A percentile compares a stretch with the other conserved stretches of the same genome.
phyloP scores from a whole-genome alignment of 2,888 invertebrate species.

The Cheiracanthium punctorium region DNA sequence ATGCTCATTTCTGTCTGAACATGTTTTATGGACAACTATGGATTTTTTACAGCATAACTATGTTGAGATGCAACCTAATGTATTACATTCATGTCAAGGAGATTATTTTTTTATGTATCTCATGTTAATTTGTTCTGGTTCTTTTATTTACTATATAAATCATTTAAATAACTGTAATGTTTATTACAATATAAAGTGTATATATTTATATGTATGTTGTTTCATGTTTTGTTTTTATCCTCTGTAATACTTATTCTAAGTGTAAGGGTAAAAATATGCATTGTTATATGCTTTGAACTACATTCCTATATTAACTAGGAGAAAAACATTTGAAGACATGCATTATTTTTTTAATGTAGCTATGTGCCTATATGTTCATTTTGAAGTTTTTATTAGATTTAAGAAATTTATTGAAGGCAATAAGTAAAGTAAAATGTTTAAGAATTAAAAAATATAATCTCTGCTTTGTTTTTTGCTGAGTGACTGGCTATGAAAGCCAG shows the following conservation, averaged over 20 bases:
- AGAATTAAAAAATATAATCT: too few relatives aligned
- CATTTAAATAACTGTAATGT: background rate
- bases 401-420: too few relatives aligned
- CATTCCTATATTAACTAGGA: background rate
- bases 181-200: background rate
- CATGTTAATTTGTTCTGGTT: background rate
- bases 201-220: background rate
- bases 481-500: too few relatives aligned
- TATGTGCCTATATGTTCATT: too few relatives aligned
- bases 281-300: background rate
- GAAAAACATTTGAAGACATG: background rate
- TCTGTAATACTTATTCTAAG: background rate
- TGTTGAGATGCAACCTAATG: background rate
- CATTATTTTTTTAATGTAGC: too few relatives aligned
- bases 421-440: too few relatives aligned
- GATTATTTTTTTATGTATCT: slow-evolving; percentile 15
- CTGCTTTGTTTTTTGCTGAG: too few relatives aligned
- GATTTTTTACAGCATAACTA: background rate
- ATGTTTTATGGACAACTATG: background rate
- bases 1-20: background rate
- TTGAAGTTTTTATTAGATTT: too few relatives aligned
- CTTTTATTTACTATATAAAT: slow-evolving; percentile 4
- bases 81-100: slow-evolving; percentile 13
- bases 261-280: background rate
- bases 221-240: background rate